Evolutionary conservation across 2,113 vertebrate genomes (phyloP).

Genomic region (Actenoides lindsayi): DNA sequence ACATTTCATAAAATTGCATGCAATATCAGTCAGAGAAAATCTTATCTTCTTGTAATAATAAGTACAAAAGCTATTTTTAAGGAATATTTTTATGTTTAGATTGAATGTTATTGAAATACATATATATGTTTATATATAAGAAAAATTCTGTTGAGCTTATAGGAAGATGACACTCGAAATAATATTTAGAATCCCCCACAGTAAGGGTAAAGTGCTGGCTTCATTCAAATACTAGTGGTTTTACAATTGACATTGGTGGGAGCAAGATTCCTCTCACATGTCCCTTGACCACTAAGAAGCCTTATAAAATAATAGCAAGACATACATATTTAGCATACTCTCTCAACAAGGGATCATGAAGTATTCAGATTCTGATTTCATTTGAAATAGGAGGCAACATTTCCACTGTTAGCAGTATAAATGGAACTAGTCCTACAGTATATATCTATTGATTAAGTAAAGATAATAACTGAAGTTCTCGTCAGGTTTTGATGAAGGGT

Average conservation of each 20-base stretch:
- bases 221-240: background rate
- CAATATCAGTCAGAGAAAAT: background rate
- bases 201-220: background rate
- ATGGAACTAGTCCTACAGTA: background rate
- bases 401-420: background rate
- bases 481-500: background rate
- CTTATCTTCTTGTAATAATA: background rate
- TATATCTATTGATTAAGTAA: background rate
- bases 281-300: background rate
- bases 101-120: background rate
- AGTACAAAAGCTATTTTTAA: conserved; percentile 4
- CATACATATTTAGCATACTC: background rate
- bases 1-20: background rate
- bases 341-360: background rate
- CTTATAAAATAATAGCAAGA: background rate
- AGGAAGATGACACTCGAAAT: background rate
- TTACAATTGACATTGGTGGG: background rate
- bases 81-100: background rate
- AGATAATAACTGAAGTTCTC: background rate
- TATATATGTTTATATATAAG: background rate
- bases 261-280: background rate
- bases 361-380: background rate
- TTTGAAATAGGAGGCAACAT: background rate
- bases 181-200: background rate
- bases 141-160: background rate